phyloP scores from a whole-genome alignment of 2,797 vertebrate species.

The Melopsittacus undulatus region DNA sequence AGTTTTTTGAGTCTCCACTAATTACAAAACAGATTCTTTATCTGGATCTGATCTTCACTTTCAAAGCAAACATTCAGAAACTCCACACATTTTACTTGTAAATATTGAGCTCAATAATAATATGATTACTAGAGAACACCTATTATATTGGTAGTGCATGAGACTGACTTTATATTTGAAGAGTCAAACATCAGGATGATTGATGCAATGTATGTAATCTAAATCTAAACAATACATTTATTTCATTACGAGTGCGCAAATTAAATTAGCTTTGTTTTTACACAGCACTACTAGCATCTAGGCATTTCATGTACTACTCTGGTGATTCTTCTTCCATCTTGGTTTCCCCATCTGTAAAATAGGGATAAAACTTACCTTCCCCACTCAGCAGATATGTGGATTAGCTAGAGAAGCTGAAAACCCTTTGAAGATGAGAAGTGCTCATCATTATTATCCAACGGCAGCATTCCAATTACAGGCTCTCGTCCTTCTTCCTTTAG shows the following conservation, averaged over 20 bases:
- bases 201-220: not conserved
- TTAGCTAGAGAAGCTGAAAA: conserved; percentile 26
- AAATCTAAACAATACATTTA: not conserved
- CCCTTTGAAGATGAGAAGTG: conserved; percentile 53
- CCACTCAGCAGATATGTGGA: not conserved
- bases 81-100: not conserved
- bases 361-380: not conserved
- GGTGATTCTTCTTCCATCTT: not conserved
- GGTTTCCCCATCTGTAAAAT: not conserved
- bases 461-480: conserved; percentile 50
- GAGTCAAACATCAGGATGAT: not conserved
- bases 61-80: not conserved
- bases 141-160: not conserved
- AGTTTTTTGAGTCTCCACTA: not conserved
- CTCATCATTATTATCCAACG: conserved; percentile 33
- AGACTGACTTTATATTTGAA: not conserved
- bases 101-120: not conserved
- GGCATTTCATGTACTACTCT: not conserved
- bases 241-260: not conserved
- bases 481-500: conserved; percentile 38
- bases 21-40: not conserved
- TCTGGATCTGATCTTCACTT: not conserved
- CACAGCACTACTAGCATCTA: not conserved
- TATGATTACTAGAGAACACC: not conserved
- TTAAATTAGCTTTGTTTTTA: not conserved